Base-by-base conservation (phyloP, 2,888 invertebrate species). In the Dilophus febrilis region DNA sequence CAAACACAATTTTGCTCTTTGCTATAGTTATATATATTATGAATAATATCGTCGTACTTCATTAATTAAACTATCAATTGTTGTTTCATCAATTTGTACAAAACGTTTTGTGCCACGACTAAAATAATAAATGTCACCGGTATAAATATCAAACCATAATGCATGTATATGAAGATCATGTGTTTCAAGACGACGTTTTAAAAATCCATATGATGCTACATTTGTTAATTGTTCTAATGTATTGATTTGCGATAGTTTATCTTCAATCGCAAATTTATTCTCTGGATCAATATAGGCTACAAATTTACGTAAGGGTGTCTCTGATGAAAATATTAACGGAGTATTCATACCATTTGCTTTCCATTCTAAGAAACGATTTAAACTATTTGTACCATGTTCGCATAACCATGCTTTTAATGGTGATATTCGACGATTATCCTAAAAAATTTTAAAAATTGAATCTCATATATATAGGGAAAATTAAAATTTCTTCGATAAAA, bases 91-190 rank as follows among this genome's bases (percentile, higher is more conserved):
- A 42, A 95, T 80, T 47, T 82, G 74, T 13, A 92, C 67, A 59
- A 92, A 95, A 42, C 70, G 66, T 60, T 92, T 90, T 33, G 79
- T 75, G 22, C 79, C 75, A 50, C 91, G 71, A 55, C 90, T 91
- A 56, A 95, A 95, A 61, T 86, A 88, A 59, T 87, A 90, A 52
- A 95, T 85, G 59, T 94, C 90, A 1, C 92, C 95, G 0, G 90
- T 88, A 57, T 92, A 92, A 57, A 97, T 88, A 58, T 95, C 95
- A 58, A 95, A 94, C 95, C 95, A 97, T 30, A 97, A 65, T 1
- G 94, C 95, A 53, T 90, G 91, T 47, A 94, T 81, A 52, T 86
- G 85, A 32, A 91, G 67, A 55, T 87, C 76, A 50, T 86, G 80
- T 33, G 71, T 72, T 56, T 84, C 77, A 13, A 94, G 65, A 2